Base-by-base conservation (phyloP, 2,797 vertebrate genomes). In the Sebastes iracundus region DNA sequence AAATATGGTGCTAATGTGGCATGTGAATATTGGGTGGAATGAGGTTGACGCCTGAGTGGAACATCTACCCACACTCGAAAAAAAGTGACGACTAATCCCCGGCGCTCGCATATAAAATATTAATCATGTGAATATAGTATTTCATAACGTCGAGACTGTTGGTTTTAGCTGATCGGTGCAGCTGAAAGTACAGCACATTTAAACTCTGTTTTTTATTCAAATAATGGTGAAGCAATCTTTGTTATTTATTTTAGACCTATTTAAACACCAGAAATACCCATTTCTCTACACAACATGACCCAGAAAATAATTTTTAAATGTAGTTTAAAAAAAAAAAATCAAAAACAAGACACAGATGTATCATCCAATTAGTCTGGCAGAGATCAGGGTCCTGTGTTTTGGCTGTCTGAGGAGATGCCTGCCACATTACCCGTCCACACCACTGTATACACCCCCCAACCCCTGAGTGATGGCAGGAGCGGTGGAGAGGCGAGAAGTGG, bases 1-100 rank as follows among this genome's bases (percentile, higher is more conserved):
- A 96, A 94, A 95, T 94, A 94, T 87, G 93, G 92, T 83, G 85
- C 86, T 56, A 2, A 35, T 77, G 77, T 4, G 0, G 82, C 79
- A 46, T 8, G 23, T 22, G 59, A 7, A 30, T 62, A 94, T 87
- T 75, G 85, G 85, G 62, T 55, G 70, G 78, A 94, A 91, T 93
- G 91, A 87, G 86, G 88, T 91, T 90, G 89, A 91, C 88, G 85
- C 88, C 87, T 68, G 18, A 53, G 84, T 79, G 77, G 82, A 90
- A 92, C 90, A 87, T 94, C 92, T 93, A 90, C 7, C 49, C 38
- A 27, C 16, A 18, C 23, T 6, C 4, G 16, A 22, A 53, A 59
- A 72, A 59, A 68, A 72, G 30, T 64, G 52, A 62, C n/a, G 14
- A 10, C 22, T 56, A 67, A 77, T 75, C 62, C 64, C 27, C 20